A percentile compares a stretch with the other conserved stretches of the same genome.
Evolutionary conservation across 2,113 vertebrate genomes (phyloP).

Genomic region (Salvator merianae): DNA sequence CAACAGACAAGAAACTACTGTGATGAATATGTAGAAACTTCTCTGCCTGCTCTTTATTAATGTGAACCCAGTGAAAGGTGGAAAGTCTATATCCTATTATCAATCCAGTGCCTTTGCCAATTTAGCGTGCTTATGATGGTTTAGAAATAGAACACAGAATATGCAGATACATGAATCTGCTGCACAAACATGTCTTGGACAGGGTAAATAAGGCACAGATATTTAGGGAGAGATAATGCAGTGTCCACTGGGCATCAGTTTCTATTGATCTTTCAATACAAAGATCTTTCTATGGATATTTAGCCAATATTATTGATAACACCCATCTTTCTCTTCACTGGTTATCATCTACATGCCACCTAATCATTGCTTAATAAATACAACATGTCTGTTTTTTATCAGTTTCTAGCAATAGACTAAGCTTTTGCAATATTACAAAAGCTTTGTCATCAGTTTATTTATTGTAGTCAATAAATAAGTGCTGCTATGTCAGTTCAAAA

Average conservation of each 20-base stretch:
- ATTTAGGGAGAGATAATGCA: background rate
- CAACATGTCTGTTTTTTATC: background rate
- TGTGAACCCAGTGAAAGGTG: background rate
- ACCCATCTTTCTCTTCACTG: no score
- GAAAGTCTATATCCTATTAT: background rate
- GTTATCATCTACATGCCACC: no score
- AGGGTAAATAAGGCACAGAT: background rate
- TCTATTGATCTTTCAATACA: no score
- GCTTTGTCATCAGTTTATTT: background rate
- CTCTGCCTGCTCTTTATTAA: background rate
- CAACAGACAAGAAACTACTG: accelerated
- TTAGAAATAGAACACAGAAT: background rate
- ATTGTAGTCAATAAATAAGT: background rate
- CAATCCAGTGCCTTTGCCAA: background rate
- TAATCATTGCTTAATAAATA: background rate
- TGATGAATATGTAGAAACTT: background rate
- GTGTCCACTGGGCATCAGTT: background rate
- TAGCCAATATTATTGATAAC: background rate
- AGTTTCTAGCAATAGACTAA: background rate
- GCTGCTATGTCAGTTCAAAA: no score
- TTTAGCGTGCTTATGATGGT: background rate
- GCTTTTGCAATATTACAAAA: background rate
- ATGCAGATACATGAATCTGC: background rate
- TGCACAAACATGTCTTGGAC: background rate
- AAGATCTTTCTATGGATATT: no score